Conservation (phyloP, 2,113 vertebrate species). For the Plecturocebus donacophilus region DNA sequence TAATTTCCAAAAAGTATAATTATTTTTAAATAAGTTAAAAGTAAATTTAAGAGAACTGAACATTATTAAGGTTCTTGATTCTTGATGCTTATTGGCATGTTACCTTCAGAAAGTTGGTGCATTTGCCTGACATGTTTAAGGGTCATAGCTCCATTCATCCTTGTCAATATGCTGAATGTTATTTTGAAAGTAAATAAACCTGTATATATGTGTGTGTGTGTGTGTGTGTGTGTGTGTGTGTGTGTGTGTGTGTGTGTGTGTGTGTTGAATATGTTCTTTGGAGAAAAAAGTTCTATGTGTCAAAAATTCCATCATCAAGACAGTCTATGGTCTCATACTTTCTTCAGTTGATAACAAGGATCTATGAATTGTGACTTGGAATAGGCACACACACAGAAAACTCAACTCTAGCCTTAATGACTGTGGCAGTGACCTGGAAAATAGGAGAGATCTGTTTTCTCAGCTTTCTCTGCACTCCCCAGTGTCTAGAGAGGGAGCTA, state of each 20-base stretch:
- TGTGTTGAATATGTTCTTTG: not conserved
- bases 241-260: no score
- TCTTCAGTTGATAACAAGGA: not conserved
- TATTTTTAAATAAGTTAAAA: not conserved
- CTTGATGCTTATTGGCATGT: not conserved
- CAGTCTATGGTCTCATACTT: not conserved
- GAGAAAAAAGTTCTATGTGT: not conserved
- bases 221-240: no score
- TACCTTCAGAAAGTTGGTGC: not conserved
- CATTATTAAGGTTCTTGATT: not conserved
- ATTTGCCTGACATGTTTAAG: not conserved
- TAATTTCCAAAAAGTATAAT: not conserved
- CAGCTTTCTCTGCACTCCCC: not conserved
- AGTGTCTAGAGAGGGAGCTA: not conserved
- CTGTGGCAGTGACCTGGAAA: not conserved
- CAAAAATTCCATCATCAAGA: not conserved
- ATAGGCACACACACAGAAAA: not conserved
- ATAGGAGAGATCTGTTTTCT: not conserved
- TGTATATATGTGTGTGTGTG: no score
- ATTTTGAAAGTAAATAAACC: not conserved
- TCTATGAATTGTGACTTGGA: conserved; percentile 2
- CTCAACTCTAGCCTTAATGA: not conserved
- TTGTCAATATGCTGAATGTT: not conserved
- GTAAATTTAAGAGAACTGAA: not conserved
- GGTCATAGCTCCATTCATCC: not conserved